Base-by-base conservation (phyloP, 2,797 vertebrate genomes). In the Argya squamiceps region DNA sequence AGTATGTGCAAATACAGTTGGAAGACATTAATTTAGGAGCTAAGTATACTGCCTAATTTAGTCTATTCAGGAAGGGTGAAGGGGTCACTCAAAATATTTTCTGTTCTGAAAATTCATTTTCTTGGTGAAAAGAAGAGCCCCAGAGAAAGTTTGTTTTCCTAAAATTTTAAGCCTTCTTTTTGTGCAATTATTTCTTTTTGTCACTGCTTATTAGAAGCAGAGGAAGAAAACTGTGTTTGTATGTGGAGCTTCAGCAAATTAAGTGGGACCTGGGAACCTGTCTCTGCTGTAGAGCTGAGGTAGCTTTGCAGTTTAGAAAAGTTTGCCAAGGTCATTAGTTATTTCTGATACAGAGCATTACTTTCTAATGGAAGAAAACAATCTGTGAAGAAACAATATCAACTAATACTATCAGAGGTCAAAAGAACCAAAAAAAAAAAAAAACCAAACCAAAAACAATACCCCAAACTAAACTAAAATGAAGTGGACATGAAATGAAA, bases 331-430 rank as follows among this genome's bases (percentile, higher is more conserved):
- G 15, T 39, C 22, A 53, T 47, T 11, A 47, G 23, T 52, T 52
- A 9, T 64, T 82, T 64, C 58, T 68, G 22, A 50, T 11, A 27
- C 30, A 74, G 12, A 44, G 0, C 15, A 43, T 39, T 36, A 24
- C 13, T 75, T 88, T 65, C 41, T 64, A 55, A 36, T 9, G 21
- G 41, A 27, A 37, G 63, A 24, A 83, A 55, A 39, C 10, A 29
- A 39, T 19, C 20, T 39, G 14, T 59, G 27, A 79, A 86, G n/a
- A 71, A 92, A 64, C 6, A 81, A 29, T 62, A 36, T 11, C 11
- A 69, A 4, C 6, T 62, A 36, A 58, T 44, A 4, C 23, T 53
- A 17, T 47, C 0, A 0, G 20, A 84, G 6, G 34, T 10, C 24
- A 49, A 64, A 93, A 46, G 12, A 85, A 37, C 4, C 9, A 56